Evolutionary conservation across 2,888 invertebrate species (phyloP), one percentile per base, ranked within the genome.

Genomic region (Hypena proboscidalis): DNA sequence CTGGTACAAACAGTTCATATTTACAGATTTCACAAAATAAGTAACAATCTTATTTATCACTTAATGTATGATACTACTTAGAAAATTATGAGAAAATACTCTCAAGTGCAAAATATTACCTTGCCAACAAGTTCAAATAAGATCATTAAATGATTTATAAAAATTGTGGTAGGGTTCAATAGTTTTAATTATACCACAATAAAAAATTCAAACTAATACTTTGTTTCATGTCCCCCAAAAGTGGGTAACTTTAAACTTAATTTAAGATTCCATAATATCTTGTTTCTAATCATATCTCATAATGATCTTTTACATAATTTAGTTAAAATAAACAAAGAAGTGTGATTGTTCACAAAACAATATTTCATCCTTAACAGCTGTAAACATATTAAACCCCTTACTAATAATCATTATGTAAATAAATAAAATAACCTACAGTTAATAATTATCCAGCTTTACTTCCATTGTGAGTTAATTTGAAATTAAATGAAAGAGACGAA

Each of bases 1-100:
- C 50, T 66, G 21, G 53, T 53, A 56, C 48, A 58, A 60, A 63
- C 52, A 49, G 40, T 41, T 29, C 30, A 41, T 76, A 72, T 70
- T 64, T 76, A 74, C 76, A 80, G 41, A 46, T 52, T 57, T 55
- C 66, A 70, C 59, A 65, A 74, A 68, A 73, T 67, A 71, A 64
- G 59, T 62, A 69, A 67, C 62, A 58, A 46, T 58, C 51, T 22
- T 55, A 21, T 35, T 30, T 33, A 40, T 45, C 23, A 40, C 32
- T 43, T 40, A 53, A 36, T 56, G 43, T 50, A 43, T 37, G 34
- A 38, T 42, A 41, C 30, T 37, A 22, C 19, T 22, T 31, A 22
- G 45, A 40, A 56, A 19, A 41, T 15, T 36, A 23, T 19, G 15
- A 32, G n/a, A 29, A 44, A 22, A 31, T 34, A 27, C 21, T 34